Evolutionary conservation across 2,113 vertebrate species (phyloP).

Genomic region (Oreochromis niloticus): DNA sequence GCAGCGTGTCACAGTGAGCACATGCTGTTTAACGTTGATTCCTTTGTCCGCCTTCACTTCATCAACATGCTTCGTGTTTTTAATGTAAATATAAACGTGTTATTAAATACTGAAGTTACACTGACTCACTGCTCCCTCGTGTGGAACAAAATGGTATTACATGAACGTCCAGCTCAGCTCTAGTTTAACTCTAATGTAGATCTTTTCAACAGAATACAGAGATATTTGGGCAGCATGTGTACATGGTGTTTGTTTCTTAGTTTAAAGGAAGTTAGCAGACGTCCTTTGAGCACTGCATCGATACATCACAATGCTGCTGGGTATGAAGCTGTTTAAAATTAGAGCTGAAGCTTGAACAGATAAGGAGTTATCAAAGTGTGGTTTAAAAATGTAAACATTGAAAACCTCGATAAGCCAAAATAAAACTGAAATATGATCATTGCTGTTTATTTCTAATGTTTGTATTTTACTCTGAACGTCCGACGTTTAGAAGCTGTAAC

Average conservation of each 20-base stretch:
- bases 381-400: background rate
- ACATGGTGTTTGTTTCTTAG: fast-evolving
- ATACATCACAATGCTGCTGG: fast-evolving
- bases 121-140: background rate
- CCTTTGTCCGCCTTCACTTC: fast-evolving
- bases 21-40: fast-evolving
- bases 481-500: background rate
- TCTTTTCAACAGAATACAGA: fast-evolving
- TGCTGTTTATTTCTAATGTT: background rate
- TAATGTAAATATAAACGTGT: background rate
- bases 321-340: no score
- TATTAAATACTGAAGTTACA: background rate
- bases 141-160: background rate
- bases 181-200: background rate
- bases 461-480: background rate
- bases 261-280: background rate
- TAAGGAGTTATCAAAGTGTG: background rate
- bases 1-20: background rate
- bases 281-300: background rate
- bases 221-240: background rate
- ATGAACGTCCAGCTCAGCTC: background rate
- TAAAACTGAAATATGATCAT: background rate
- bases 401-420: background rate
- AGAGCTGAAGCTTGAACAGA: background rate
- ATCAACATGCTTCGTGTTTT: background rate